phyloP scores from a whole-genome alignment of 1,140 invertebrate species.

The Sarcophaga bullata region DNA sequence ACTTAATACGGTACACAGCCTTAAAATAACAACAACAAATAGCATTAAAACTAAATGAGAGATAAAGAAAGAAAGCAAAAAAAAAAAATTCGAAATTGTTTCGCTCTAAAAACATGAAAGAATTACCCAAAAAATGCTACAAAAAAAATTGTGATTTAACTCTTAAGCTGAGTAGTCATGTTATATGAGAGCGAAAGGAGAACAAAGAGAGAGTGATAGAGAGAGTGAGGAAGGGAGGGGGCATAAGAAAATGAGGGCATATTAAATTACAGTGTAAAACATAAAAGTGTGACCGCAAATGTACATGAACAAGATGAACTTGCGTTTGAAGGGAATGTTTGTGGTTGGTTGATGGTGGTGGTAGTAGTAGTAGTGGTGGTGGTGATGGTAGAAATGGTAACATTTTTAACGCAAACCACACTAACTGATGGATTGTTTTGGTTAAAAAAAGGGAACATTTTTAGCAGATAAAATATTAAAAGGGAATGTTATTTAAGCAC shows the following conservation, averaged over 20 bases:
- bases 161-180: background rate
- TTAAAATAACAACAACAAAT: background rate
- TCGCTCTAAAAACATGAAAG: background rate
- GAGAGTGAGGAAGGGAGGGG: background rate
- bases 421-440: background rate
- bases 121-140: background rate
- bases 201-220: background rate
- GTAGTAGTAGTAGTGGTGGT: too few relatives aligned
- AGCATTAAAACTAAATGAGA: background rate
- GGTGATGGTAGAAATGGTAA: background rate
- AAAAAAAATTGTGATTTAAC: background rate
- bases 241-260: background rate
- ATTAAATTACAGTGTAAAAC: conserved; percentile 7
- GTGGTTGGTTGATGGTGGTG: too few relatives aligned
- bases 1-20: background rate
- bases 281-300: conserved; percentile 11
- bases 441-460: too few relatives aligned
- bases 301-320: background rate
- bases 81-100: background rate
- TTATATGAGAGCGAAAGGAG: background rate
- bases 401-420: background rate
- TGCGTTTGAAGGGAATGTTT: background rate
- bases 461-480: too few relatives aligned
- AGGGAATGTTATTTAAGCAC: too few relatives aligned
- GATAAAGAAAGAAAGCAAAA: background rate